Evolutionary conservation across 1,140 invertebrate genomes (phyloP).

Genomic region (Apis laboriosa): DNA sequence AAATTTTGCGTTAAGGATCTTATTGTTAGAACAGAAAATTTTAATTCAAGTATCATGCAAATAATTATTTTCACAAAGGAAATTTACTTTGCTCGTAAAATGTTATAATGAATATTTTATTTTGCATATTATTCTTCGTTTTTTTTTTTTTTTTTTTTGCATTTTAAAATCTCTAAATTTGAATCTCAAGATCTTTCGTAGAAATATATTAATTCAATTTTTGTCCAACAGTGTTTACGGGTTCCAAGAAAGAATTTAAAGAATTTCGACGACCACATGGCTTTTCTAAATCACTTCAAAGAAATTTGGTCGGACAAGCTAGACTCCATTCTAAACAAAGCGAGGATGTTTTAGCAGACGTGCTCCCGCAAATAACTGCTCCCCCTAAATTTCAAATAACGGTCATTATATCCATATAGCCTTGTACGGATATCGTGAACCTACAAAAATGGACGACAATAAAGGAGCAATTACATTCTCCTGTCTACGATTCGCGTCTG

Average conservation of each 20-base stretch:
- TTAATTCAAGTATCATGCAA: too few relatives aligned
- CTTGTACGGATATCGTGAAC: conserved; percentile 15
- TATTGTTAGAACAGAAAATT: neutral
- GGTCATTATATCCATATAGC: conserved; percentile 47
- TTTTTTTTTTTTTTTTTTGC: too few relatives aligned
- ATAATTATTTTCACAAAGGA: too few relatives aligned
- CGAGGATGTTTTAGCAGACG: conserved; percentile 45
- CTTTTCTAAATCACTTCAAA: neutral
- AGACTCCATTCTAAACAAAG: conserved; percentile 35
- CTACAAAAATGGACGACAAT: conserved; percentile 10
- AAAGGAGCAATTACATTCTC: conserved; percentile 35
- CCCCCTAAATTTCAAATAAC: conserved; percentile 59
- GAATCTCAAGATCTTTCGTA: too few relatives aligned
- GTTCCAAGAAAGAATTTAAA: too few relatives aligned
- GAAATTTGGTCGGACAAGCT: neutral
- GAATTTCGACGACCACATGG: neutral
- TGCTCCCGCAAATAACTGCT: conserved; percentile 36
- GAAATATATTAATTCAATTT: too few relatives aligned
- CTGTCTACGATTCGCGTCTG: neutral
- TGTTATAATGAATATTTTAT: too few relatives aligned
- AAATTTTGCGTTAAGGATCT: neutral
- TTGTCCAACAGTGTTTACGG: too few relatives aligned
- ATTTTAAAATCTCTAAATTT: too few relatives aligned
- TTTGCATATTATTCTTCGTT: too few relatives aligned
- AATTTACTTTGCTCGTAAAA: too few relatives aligned